Percentiles rank a stretch among this genome's conserved stretches.
Evolutionary conservation across 2,888 invertebrate genomes (phyloP).

Genomic region (Dione juno): DNA sequence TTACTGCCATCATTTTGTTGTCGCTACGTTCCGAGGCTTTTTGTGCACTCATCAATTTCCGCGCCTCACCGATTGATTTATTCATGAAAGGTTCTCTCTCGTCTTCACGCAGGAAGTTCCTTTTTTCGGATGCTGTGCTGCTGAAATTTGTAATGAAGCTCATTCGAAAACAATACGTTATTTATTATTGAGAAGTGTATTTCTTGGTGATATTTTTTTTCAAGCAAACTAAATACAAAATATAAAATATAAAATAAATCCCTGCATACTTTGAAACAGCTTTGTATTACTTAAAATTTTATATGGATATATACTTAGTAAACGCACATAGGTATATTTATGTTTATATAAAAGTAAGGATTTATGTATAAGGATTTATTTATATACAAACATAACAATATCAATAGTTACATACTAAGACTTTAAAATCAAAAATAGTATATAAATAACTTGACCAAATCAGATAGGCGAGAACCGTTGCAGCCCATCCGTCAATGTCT

Average conservation of each 20-base stretch:
- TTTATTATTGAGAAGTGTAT: conserved; percentile 63
- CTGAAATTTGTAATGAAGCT: conserved; percentile 81
- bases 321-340: too few species aligned
- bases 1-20: conserved; percentile 80
- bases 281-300: too few species aligned
- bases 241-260: conserved; percentile 21
- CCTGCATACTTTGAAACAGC: background rate
- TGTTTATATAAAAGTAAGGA: too few species aligned
- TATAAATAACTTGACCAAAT: conserved; percentile 80
- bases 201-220: conserved; percentile 48
- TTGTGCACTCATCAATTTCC: conserved; percentile 81
- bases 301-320: too few species aligned
- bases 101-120: conserved; percentile 79
- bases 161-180: conserved; percentile 80
- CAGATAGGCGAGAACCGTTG: conserved; percentile 79
- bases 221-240: too few species aligned
- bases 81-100: conserved; percentile 74
- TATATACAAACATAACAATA: background rate
- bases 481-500: conserved; percentile 82
- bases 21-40: conserved; percentile 74
- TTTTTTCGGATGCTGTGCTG: conserved; percentile 71
- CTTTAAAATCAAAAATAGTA: conserved; percentile 65
- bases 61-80: conserved; percentile 81
- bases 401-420: background rate
- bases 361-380: too few species aligned